Base-by-base conservation (phyloP, 2,797 vertebrate species). In the Crenuchus spilurus region DNA sequence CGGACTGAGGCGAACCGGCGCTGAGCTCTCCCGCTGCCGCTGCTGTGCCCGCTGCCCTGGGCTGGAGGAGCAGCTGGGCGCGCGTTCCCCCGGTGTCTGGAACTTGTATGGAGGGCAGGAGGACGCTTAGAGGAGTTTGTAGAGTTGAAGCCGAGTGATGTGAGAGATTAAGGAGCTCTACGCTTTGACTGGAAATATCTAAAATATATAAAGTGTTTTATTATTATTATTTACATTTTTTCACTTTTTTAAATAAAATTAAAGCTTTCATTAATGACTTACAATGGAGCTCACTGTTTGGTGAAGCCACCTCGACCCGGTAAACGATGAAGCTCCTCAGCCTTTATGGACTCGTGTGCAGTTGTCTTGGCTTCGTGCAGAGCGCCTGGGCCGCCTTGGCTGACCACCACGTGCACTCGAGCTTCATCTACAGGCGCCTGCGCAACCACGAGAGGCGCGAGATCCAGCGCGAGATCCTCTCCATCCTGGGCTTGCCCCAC, bases 401-500 rank as follows among this genome's bases (percentile, higher is more conserved):
- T 86, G 95, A 98, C 90, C 97, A 98, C 90, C 97, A 99, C 87
- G 96, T 98, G 90, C 98, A 99, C 92, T 99, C 98, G n/a, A 99
- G 98, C 83, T 99, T 99, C 89, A 97, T 99, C 90, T 99, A 99
- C 93, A 93, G 98, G 93, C 92, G 97, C 81, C 91, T 99, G 89
- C 94, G 98, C 88, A 98, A 96, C 90, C 97, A 99, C 80, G 98
- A 99, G 75, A 94, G 97, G 88, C 90, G 94, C 90, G 98, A 99
- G 90, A 99, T 99, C 88, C 98, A 99, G 88, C 94, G 97, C 86
- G 98, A 99, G 88, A 99, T 99, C 88, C 97, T 99, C 79, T 99
- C 98, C 87, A 99, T 99, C 87, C 91, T 99, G 89, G 98, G 98
- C 69, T 89, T 99, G 76, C 98, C 98, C 75, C 98, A 99, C 88